Evolutionary conservation across 1,140 invertebrate species (phyloP).

Genomic region (Brachionus rotundiformis): DNA sequence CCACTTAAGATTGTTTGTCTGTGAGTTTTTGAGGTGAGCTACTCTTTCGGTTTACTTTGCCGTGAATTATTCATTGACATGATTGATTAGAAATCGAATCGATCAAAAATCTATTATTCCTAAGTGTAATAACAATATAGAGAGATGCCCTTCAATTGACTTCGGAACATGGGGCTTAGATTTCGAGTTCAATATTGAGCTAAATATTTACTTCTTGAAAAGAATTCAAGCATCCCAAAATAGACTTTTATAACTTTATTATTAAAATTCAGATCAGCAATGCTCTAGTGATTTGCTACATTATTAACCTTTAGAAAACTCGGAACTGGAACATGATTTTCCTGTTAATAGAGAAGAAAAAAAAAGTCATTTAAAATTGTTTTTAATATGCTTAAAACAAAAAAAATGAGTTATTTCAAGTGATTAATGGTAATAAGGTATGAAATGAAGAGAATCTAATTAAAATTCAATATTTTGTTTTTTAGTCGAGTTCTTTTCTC

Average conservation of each 20-base stretch:
- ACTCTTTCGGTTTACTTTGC: not conserved
- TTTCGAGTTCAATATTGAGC: constrained; percentile 33
- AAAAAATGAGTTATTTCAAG: constrained; percentile 19
- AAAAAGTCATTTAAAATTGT: constrained; percentile 13
- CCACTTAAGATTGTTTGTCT: constrained; percentile 26
- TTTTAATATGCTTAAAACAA: constrained; percentile 29
- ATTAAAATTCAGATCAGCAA: constrained; percentile 3
- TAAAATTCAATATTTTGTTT: constrained; percentile 42
- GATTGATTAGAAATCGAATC: constrained; percentile 38
- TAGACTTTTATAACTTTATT: not conserved
- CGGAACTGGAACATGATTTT: constrained; percentile 38
- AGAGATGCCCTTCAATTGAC: constrained; percentile 12
- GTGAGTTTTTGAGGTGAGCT: constrained; percentile 5
- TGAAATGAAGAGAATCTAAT: constrained; percentile 28
- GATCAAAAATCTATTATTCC: constrained; percentile 37
- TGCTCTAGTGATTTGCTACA: constrained; percentile 27
- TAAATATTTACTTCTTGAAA: constrained; percentile 30
- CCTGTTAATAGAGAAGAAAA: not conserved
- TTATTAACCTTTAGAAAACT: constrained; percentile 1
- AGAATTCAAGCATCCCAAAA: not conserved
- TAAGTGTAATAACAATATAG: constrained; percentile 19
- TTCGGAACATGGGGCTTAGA: constrained; percentile 22
- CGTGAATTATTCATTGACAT: constrained; percentile 50
- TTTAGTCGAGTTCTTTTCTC: not conserved
- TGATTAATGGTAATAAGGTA: constrained; percentile 35